Conservation (phyloP, 2,888 invertebrate genomes). For the Elysia crispata region DNA sequence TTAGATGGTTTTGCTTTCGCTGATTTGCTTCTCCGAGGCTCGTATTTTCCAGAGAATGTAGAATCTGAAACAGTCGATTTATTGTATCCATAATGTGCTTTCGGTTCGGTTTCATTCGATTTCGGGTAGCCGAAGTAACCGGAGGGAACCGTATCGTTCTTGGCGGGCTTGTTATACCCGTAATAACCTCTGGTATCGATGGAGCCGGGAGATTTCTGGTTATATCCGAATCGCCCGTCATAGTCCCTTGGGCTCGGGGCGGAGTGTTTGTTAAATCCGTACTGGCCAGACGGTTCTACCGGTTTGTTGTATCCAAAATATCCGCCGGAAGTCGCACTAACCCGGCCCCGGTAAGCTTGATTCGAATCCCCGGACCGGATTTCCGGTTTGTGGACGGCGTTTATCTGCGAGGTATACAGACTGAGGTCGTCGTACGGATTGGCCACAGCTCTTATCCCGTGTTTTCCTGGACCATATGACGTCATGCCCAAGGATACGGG, state of each 20-base stretch:
- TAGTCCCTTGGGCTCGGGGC: neutral
- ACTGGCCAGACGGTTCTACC: slow-evolving; percentile 17
- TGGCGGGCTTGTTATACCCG: slow-evolving; percentile 1
- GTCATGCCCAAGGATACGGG: neutral
- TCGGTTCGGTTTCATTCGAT: neutral
- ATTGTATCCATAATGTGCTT: slow-evolving; percentile 17
- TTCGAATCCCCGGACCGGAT: neutral
- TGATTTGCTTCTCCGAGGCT: too few relatives aligned
- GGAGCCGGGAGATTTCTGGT: neutral
- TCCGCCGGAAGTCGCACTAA: slow-evolving; percentile 6
- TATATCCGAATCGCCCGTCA: slow-evolving; percentile 14
- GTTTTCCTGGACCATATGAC: too few relatives aligned
- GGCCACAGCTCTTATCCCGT: neutral
- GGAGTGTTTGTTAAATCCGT: slow-evolving; percentile 28
- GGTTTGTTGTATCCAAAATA: slow-evolving; percentile 18
- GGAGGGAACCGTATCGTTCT: too few relatives aligned
- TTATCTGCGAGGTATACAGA: slow-evolving; percentile 41
- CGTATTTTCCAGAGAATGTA: too few relatives aligned
- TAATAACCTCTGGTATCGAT: too few relatives aligned
- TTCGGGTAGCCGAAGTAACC: neutral
- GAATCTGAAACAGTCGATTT: slow-evolving; percentile 7
- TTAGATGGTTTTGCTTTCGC: too few relatives aligned
- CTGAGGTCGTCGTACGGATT: slow-evolving; percentile 47
- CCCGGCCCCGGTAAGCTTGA: neutral
- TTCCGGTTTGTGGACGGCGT: slow-evolving; percentile 14